These are phyloP conservation scores for Heterotis niloticus DNA, from an alignment of 2,113 vertebrate species.

Conservation along the genomic window DNA sequence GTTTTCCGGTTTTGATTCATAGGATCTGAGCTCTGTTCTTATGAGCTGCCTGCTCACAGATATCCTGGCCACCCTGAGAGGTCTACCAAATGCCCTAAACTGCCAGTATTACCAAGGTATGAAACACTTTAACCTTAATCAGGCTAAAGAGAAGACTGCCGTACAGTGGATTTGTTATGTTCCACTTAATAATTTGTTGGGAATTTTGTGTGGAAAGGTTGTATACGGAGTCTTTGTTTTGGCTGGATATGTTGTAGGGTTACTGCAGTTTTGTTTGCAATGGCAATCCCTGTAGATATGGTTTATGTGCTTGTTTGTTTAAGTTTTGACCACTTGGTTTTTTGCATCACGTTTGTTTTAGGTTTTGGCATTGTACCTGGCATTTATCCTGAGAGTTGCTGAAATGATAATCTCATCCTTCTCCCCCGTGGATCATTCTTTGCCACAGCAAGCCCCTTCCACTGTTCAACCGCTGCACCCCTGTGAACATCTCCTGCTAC, in stretches of 20 bases:
- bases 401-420: conserved; percentile 8
- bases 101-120: conserved; percentile 91
- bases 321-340: background rate
- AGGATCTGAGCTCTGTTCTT: conserved; percentile 87
- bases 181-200: background rate
- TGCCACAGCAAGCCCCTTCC: conserved; percentile 78
- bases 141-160: background rate
- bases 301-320: background rate
- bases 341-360: conserved; percentile 8
- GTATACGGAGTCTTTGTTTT: background rate
- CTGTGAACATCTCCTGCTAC: conserved; percentile 93
- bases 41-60: conserved; percentile 75
- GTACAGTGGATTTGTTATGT: background rate
- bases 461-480: conserved; percentile 96
- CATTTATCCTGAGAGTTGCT: conserved; percentile 21
- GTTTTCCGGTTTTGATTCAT: conserved; percentile 11
- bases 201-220: background rate
- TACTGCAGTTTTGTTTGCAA: background rate
- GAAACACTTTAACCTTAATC: conserved; percentile 33
- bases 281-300: background rate
- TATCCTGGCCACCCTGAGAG: conserved; percentile 74
- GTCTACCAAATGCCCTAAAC: conserved; percentile 82
- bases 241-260: background rate
- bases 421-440: background rate
- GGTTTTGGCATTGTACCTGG: conserved; percentile 8